Conservation (phyloP, 1,140 invertebrate species). For the Leguminivora glycinivorella region DNA sequence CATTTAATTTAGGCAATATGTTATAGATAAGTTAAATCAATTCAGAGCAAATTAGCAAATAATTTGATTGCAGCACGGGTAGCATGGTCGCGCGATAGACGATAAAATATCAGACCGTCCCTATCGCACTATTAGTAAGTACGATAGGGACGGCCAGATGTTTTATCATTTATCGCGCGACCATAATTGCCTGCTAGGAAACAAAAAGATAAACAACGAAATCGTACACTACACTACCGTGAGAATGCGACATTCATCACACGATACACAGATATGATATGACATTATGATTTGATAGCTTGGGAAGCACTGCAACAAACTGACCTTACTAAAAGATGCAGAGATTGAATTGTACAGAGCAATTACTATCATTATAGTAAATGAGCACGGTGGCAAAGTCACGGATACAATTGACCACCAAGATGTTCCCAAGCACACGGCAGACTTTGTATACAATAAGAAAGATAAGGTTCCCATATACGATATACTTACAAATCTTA, state of each 20-base stretch:
- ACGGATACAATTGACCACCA: slow-evolving; percentile 16
- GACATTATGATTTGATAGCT: slow-evolving; percentile 24
- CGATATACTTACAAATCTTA: neutral
- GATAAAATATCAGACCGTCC: too few species aligned
- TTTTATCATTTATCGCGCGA: too few species aligned
- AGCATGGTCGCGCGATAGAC: too few species aligned
- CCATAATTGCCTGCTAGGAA: too few species aligned
- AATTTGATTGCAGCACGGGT: neutral
- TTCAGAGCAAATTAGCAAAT: neutral
- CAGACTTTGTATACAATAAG: neutral
- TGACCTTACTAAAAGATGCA: slow-evolving; percentile 24
- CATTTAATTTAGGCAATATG: neutral
- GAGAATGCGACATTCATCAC: slow-evolving; percentile 17
- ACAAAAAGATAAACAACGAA: neutral
- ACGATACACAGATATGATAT: slow-evolving; percentile 9
- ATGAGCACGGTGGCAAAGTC: slow-evolving; percentile 16
- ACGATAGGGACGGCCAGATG: too few species aligned
- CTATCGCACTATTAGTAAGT: too few species aligned
- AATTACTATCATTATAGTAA: slow-evolving; percentile 28
- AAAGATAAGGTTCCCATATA: slow-evolving; percentile 5
- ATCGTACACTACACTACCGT: neutral
- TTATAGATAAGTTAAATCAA: neutral
- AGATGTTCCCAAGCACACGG: slow-evolving; percentile 18
- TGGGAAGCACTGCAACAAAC: slow-evolving; percentile 10
- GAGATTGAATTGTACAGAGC: slow-evolving; percentile 25